Base-by-base conservation (phyloP, 2,797 vertebrate genomes). In the Triplophysa bombifrons region DNA sequence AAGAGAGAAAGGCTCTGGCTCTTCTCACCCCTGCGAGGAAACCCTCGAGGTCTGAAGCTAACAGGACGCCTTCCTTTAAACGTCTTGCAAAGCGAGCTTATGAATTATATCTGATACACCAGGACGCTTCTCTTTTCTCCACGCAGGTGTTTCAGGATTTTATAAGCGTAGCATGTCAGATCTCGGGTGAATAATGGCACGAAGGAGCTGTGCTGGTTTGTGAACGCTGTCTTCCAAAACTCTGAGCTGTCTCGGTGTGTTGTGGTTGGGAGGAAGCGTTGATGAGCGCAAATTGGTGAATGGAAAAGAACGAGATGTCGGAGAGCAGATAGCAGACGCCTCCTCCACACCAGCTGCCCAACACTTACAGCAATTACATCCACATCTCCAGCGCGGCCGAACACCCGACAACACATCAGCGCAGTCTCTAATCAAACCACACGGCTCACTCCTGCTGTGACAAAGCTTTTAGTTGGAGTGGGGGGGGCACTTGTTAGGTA, bases 1-100 rank as follows among this genome's bases (percentile, higher is more conserved):
- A 81, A 76, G 90, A 87, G 88, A 89, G 85, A 88, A 78, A 82
- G 83, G 88, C 91, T 90, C 82, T 84, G 82, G 82, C 87, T 87
- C 77, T 83, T 75, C 27, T 44, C 63, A 88, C 87, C 76, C 84
- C 87, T 83, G 89, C 84, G 83, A 84, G 64, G 77, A 86, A 74
- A 74, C 75, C 65, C 66, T 72, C 48, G 50, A 80, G 64, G 82
- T 82, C 71, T 14, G 55, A 58, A 53, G 63, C 69, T 70, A 46
- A 65, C 75, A 9, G 30, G 20, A 46, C 46, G 66, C 63, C 64
- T 64, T 64, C 17, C 72, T 85, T 80, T 74, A 50, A 79, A 82
- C 83, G 75, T 86, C 82, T 89, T 46, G 71, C 82, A 83, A 78
- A 55, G 51, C 61, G 64, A 44, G 44, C 48, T 60, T 56, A 66